These are phyloP conservation scores for Sebastes minor DNA, from an alignment of 2,797 vertebrate genomes.

Conservation along the genomic window DNA sequence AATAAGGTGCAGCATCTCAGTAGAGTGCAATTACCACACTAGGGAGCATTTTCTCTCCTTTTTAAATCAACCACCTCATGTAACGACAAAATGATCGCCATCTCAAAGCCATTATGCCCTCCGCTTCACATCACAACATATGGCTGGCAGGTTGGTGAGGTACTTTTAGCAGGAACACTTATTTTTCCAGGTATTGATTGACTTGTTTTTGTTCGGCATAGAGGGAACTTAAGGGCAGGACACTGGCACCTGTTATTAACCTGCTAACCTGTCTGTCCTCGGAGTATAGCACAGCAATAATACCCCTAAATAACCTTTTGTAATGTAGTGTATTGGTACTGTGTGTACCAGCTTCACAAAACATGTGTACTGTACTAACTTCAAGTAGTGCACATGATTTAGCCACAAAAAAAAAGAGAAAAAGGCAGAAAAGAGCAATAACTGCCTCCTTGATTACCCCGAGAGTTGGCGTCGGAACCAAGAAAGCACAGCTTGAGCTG, in stretches of 20 bases:
- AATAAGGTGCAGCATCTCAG: not conserved
- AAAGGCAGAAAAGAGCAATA: constrained; percentile 6
- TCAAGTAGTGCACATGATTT: not conserved
- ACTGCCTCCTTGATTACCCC: constrained; percentile 48
- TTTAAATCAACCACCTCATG: not conserved
- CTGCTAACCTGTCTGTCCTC: too few relatives aligned
- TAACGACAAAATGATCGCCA: not conserved
- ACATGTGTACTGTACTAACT: not conserved
- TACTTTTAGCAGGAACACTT: not conserved
- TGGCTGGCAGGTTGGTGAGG: not conserved
- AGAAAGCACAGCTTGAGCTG: constrained; percentile 39
- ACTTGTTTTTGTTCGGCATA: not conserved
- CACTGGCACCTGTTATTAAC: not conserved
- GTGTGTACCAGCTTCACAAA: not conserved
- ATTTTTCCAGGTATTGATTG: not conserved
- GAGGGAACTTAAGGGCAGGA: not conserved
- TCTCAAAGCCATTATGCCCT: not conserved
- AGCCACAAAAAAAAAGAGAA: not conserved
- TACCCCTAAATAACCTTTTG: not conserved
- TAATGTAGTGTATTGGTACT: not conserved
- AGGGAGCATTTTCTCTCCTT: not conserved
- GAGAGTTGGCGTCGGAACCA: constrained; percentile 15
- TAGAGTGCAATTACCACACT: constrained; percentile 1
- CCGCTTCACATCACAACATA: not conserved
- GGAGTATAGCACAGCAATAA: not conserved